Base-by-base conservation (phyloP, 2,888 invertebrate genomes). In the Coenonympha glycerion region DNA sequence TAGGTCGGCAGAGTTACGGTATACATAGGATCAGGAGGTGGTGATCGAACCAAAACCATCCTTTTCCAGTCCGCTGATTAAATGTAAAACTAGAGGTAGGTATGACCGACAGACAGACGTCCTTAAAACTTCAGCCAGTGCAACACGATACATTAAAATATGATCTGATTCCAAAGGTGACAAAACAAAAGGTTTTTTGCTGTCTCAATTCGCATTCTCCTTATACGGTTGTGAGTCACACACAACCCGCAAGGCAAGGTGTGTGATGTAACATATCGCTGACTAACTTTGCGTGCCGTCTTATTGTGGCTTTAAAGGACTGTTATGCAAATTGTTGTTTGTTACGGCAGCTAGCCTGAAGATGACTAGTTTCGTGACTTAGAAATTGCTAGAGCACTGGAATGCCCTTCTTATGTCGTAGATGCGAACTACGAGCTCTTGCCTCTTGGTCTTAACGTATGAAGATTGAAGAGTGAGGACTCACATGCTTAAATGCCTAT, bases 251-350 rank as follows among this genome's bases (percentile, higher is more conserved):
- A 16, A 70, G 69, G 67, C 58, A 65, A 62, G 57, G 63, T 62
- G 64, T 55, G 60, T 73, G 68, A 72, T 69, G 69, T 71, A 70
- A 73, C 61, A 34, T 57, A 54, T 34, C 36, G 41, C 61, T 36
- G 36, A 39, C 49, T 47, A 52, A 53, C 30, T 48, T 44, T 36
- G 37, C 42, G 49, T 45, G 16, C 13, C 41, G 28, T 48, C 36
- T 45, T 52, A 30, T 47, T 34, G 13, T 16, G 15, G 13, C 44
- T 44, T 49, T 28, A 42, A 22, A 37, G 36, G 30, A 37, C 34
- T 40, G 24, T 18, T 36, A 40, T 22, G 39, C 22, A 41, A 41
- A 41, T 28, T 18, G 18, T 16, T 26, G 18, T 16, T 39, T 39
- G 24, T 39, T 22, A 15, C 39, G 6, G 26, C 36, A 11, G 11